These are phyloP conservation scores for Cladorhizidae sp. DNA, from an alignment of 37 sponge, comb jelly and placozoan species.

Conservation along the genomic window DNA sequence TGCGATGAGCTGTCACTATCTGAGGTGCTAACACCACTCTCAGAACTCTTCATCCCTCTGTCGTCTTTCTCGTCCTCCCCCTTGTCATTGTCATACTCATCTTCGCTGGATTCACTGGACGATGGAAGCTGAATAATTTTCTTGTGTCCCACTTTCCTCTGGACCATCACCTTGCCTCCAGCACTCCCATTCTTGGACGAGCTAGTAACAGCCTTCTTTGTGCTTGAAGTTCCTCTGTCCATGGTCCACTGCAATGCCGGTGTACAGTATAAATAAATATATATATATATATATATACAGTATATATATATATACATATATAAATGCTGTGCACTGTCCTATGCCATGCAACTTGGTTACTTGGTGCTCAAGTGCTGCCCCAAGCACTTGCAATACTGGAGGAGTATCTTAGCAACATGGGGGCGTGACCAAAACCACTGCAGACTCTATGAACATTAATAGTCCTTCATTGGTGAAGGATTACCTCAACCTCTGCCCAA, in stretches of 20 bases:
- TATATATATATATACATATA: too few species aligned
- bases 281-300: too few species aligned
- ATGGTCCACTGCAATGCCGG: constrained; percentile 19
- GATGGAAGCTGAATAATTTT: background rate
- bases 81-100: constrained; percentile 18
- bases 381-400: too few species aligned
- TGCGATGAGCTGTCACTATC: constrained; percentile 28
- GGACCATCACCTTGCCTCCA: constrained; percentile 3
- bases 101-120: constrained; percentile 50
- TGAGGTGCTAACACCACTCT: constrained; percentile 3
- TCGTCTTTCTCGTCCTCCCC: constrained; percentile 42
- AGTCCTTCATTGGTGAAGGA: too few species aligned
- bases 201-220: background rate
- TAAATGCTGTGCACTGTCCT: too few species aligned
- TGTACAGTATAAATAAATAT: too few species aligned
- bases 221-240: constrained; percentile 11
- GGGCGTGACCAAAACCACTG: too few species aligned
- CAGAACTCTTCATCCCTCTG: constrained; percentile 10
- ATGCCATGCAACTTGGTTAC: too few species aligned
- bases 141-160: constrained; percentile 9
- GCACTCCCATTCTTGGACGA: background rate
- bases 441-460: too few species aligned
- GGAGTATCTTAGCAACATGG: too few species aligned
- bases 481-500: too few species aligned
- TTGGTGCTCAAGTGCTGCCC: too few species aligned